Evolutionary conservation across 2,113 vertebrate species (phyloP).

Genomic region (Chlorodrepanis virens): DNA sequence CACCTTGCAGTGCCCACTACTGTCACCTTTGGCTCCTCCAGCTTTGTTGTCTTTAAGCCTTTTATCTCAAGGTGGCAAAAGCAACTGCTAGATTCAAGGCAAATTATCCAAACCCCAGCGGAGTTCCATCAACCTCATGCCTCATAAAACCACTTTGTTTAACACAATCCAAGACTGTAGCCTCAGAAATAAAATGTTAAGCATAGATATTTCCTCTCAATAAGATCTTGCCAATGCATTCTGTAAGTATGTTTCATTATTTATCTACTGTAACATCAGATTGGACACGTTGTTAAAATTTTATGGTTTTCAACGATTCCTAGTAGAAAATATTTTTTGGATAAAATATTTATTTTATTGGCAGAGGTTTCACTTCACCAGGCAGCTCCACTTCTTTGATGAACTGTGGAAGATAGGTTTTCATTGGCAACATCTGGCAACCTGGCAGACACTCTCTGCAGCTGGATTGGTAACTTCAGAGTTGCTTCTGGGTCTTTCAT

Average conservation of each 20-base stretch:
- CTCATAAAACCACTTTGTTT: background rate
- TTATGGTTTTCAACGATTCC: background rate
- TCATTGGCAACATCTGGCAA: conserved; percentile 66
- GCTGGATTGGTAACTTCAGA: conserved; percentile 66
- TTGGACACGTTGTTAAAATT: background rate
- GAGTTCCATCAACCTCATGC: background rate
- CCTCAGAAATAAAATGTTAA: background rate
- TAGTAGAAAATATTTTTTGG: conserved; percentile 29
- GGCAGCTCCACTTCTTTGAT: conserved; percentile 33
- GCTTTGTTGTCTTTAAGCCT: background rate
- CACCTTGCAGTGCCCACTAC: background rate
- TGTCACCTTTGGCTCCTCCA: background rate
- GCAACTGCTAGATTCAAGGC: background rate
- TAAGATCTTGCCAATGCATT: background rate
- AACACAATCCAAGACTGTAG: background rate
- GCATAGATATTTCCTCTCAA: background rate
- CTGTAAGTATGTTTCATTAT: background rate
- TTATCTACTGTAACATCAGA: background rate
- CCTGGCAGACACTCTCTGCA: conserved; percentile 50
- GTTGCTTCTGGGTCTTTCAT: conserved; percentile 62
- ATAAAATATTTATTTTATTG: conserved; percentile 41
- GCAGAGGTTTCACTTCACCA: conserved; percentile 12
- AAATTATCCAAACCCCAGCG: background rate
- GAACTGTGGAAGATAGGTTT: conserved; percentile 42
- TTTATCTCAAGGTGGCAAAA: background rate